Evolutionary conservation across 2,113 vertebrate species (phyloP).

Genomic region (Antechinus flavipes): DNA sequence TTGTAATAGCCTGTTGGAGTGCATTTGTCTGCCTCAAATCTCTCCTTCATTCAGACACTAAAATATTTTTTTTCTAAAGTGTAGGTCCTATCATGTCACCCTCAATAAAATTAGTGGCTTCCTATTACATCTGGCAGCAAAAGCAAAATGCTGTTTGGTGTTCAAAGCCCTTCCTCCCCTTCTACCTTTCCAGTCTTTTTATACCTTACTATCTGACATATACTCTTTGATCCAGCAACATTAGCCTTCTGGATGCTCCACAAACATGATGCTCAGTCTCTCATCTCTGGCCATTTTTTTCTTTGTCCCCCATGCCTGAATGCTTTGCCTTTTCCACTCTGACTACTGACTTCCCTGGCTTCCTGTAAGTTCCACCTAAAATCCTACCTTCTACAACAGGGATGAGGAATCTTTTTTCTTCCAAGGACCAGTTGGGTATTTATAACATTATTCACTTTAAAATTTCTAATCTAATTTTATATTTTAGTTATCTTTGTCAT

Average conservation of each 20-base stretch:
- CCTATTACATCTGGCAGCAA: background rate
- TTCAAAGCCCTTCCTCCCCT: background rate
- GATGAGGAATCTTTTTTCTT: no score
- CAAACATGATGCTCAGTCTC: background rate
- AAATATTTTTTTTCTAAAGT: background rate
- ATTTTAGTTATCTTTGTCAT: background rate
- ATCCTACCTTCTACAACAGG: background rate
- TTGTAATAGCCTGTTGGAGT: background rate
- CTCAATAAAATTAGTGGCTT: background rate
- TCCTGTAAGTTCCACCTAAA: background rate
- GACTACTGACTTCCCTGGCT: background rate
- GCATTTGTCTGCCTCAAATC: background rate
- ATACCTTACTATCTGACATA: background rate
- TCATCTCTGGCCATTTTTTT: background rate
- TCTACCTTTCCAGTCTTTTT: background rate
- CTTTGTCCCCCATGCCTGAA: background rate
- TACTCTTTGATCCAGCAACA: background rate
- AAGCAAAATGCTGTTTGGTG: background rate
- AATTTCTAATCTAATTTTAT: background rate
- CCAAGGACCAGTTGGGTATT: no score
- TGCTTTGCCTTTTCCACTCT: background rate
- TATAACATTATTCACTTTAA: background rate
- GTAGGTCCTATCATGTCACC: background rate
- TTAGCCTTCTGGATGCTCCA: background rate
- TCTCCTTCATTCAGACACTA: background rate